These are phyloP conservation scores for Monoplex corrugatus DNA, from an alignment of 2,888 invertebrate genomes.

Conservation along the genomic window DNA sequence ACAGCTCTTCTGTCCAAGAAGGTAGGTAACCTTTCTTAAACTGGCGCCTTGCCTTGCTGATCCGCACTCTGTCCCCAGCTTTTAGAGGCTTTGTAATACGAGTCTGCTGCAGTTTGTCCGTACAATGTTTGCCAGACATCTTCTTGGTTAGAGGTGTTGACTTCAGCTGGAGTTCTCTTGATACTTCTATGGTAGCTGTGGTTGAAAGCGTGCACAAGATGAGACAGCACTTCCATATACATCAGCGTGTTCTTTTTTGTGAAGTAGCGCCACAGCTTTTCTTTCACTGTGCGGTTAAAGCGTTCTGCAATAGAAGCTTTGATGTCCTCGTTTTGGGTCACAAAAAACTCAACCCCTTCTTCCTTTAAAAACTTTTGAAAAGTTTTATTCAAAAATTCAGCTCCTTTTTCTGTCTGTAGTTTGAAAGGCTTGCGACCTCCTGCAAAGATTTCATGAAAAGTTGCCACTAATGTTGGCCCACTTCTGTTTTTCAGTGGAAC, in stretches of 20 bases:
- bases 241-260: conserved; percentile 45
- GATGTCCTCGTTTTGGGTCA: conserved; percentile 64
- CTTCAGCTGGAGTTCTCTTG: conserved; percentile 52
- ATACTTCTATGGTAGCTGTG: conserved; percentile 56
- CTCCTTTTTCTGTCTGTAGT: conserved; percentile 63
- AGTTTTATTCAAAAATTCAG: conserved; percentile 62
- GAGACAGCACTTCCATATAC: conserved; percentile 53
- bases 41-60: conserved; percentile 41
- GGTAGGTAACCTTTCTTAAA: conserved; percentile 59
- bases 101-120: neutral
- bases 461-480: conserved; percentile 52
- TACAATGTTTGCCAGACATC: conserved; percentile 52
- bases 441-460: conserved; percentile 47
- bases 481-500: conserved; percentile 65
- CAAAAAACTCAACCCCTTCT: conserved; percentile 61
- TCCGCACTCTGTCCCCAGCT: conserved; percentile 55
- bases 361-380: conserved; percentile 47
- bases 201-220: conserved; percentile 57
- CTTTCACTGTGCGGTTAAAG: conserved; percentile 63
- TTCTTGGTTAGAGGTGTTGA: conserved; percentile 52
- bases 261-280: conserved; percentile 57
- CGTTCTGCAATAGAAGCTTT: conserved; percentile 76
- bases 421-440: conserved; percentile 55
- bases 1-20: conserved; percentile 58
- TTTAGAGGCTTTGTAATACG: neutral